Evolutionary conservation across 2,113 vertebrate genomes (phyloP), one percentile per base, ranked within the genome.

Genomic region (Hippocampus zosterae): DNA sequence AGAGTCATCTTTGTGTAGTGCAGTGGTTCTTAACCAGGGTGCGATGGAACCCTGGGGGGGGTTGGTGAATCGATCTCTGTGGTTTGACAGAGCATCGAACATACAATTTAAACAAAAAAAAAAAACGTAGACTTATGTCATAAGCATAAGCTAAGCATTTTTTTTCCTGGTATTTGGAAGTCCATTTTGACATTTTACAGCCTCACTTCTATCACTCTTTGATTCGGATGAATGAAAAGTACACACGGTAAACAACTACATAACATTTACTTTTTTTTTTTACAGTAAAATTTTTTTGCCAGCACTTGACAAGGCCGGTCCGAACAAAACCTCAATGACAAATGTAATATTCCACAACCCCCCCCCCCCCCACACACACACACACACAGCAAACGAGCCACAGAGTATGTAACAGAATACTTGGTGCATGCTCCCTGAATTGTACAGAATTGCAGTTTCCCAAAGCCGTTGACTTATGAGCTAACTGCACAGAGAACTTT

Each of bases 401-500:
- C 19, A 11, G 46, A 67, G 53, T 15, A 21, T 60, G 46, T 55
- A 65, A 65, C 52, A 48, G 48, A 66, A 70, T 65, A 61, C 61
- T 44, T 48, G 55, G 65, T n/a, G 65, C 46, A 70, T 79, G 52
- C 71, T 83, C 74, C 77, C 81, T 87, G 84, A 85, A 78, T 60
- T 52, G 72, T 75, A 64, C 66, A 29, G 62, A 81, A 80, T 37
- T 70, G 69, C 69, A 76, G 74, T 53, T 65, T 16, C 64, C 50
- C 68, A 59, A 71, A 73, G 63, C 78, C 69, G 65, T 9, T 56
- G 19, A 33, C 69, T 59, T n/a, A 55, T 63, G 44, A 69, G 59
- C 52, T 56, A 29, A 71, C 76, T 75, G 57, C 56, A 37, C 59
- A 21, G 59, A 21, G 37, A 67, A 69, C 62, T 41, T 77, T 79